Percentiles rank a stretch among this genome's conserved stretches.
Conservation (phyloP, 2,797 vertebrate genomes). For the Carduelis carduelis region DNA sequence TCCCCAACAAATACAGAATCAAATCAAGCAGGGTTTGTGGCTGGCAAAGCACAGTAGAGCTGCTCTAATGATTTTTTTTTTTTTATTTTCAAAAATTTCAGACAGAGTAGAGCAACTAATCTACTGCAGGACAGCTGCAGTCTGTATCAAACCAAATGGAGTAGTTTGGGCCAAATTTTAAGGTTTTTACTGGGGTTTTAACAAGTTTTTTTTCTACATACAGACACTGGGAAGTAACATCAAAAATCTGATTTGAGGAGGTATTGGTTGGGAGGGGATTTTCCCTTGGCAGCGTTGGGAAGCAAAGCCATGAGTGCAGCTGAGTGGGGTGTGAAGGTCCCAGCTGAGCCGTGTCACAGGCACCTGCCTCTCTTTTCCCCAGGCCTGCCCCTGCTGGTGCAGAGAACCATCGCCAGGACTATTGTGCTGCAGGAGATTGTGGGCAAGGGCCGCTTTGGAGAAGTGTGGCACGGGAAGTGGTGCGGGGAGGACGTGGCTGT, state of each 20-base stretch:
- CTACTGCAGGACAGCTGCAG: not conserved
- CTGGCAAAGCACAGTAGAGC: not conserved
- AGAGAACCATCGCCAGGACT: slow-evolving; percentile 94
- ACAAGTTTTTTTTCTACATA: not conserved
- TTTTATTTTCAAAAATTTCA: not conserved
- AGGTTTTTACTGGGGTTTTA: not conserved
- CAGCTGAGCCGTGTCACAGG: not conserved
- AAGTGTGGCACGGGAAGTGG: slow-evolving; percentile 96
- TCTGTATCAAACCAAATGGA: not conserved
- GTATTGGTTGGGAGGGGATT: not conserved
- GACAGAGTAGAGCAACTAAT: not conserved
- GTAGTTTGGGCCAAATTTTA: not conserved
- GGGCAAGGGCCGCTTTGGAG: slow-evolving; percentile 93
- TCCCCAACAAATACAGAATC: not conserved
- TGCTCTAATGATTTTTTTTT: not conserved
- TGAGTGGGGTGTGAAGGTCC: not conserved
- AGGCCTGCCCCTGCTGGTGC: slow-evolving; percentile 94
- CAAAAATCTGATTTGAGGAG: not conserved
- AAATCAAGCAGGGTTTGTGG: not conserved
- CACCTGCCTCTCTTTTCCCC: not conserved
- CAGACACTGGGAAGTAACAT: not conserved
- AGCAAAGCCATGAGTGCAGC: not conserved
- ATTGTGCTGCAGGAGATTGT: slow-evolving; percentile 95
- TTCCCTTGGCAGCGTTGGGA: not conserved
- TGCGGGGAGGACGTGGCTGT: slow-evolving; percentile 95